These are phyloP conservation scores for Lamproptera curius DNA, from an alignment of 2,888 invertebrate genomes.

Conservation along the genomic window DNA sequence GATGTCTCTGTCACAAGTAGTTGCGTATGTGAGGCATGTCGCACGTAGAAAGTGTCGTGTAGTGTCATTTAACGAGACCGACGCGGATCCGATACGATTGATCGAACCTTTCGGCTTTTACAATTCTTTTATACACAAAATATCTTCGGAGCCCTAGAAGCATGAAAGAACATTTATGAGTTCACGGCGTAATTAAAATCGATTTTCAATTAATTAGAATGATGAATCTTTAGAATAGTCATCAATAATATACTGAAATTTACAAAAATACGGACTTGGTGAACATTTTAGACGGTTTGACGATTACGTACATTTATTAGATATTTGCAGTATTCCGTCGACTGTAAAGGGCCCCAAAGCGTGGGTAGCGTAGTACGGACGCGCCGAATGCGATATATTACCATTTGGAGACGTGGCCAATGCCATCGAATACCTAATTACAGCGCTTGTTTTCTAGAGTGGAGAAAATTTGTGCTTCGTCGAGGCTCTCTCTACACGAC, in stretches of 20 bases:
- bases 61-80: conserved; percentile 16
- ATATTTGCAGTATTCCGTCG: conserved; percentile 12
- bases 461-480: conserved; percentile 29
- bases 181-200: too few species aligned
- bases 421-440: conserved; percentile 38
- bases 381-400: conserved; percentile 35
- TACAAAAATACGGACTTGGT: too few species aligned
- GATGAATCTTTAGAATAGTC: too few species aligned
- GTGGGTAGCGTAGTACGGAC: conserved; percentile 24
- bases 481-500: conserved; percentile 18
- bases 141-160: too few species aligned
- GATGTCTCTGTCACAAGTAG: conserved; percentile 38
- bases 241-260: too few species aligned
- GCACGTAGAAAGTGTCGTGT: conserved; percentile 49
- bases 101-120: too few species aligned
- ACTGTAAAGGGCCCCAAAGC: conserved; percentile 18
- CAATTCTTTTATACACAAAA: too few species aligned
- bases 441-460: conserved; percentile 34
- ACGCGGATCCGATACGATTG: conserved; percentile 24
- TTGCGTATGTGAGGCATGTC: conserved; percentile 48
- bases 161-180: too few species aligned
- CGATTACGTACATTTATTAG: too few species aligned
- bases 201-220: too few species aligned
- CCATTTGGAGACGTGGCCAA: conserved; percentile 37
- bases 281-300: too few species aligned